Evolutionary conservation across 2,113 vertebrate species (phyloP).

Genomic region (Balaenoptera acutorostrata): DNA sequence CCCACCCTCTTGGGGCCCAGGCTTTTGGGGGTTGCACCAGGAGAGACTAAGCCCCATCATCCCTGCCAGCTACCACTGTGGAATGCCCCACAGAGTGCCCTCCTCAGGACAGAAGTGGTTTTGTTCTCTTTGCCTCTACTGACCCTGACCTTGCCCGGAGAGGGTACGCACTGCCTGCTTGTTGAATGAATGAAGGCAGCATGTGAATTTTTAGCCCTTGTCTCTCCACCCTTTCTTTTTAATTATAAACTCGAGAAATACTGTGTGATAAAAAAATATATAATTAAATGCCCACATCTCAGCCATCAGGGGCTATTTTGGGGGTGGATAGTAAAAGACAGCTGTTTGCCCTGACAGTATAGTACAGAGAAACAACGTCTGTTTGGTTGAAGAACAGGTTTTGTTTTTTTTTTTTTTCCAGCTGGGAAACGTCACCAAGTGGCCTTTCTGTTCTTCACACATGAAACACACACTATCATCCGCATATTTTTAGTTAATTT

Average conservation of each 20-base stretch:
- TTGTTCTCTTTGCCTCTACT: not conserved
- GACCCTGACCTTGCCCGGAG: not conserved
- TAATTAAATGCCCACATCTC: not conserved
- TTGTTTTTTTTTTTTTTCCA: conserved; percentile 33
- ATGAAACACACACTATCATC: conserved; percentile 79
- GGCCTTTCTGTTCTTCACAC: conserved; percentile 76
- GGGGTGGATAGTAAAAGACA: conserved; percentile 19
- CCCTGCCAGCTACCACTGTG: not conserved
- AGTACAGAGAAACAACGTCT: conserved; percentile 17
- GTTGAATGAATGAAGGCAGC: not conserved
- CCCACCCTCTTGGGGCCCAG: not conserved
- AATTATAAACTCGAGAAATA: conserved; percentile 30
- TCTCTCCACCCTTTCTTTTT: not conserved
- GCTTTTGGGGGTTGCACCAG: not conserved
- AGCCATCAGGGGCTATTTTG: not conserved
- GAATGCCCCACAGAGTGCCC: not conserved
- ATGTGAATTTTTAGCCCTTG: not conserved
- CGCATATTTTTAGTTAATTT: conserved; percentile 84
- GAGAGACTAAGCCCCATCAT: not conserved
- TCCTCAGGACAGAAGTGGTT: not conserved
- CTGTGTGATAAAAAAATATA: not conserved
- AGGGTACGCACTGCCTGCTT: not conserved
- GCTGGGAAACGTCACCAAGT: conserved; percentile 68
- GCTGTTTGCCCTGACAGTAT: not conserved
- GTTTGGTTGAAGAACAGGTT: conserved; percentile 23